Percentiles rank a stretch among this genome's conserved stretches.
These are phyloP conservation scores for Archivesica marissinica DNA, from an alignment of 1,140 invertebrate genomes.

Conservation along the genomic window DNA sequence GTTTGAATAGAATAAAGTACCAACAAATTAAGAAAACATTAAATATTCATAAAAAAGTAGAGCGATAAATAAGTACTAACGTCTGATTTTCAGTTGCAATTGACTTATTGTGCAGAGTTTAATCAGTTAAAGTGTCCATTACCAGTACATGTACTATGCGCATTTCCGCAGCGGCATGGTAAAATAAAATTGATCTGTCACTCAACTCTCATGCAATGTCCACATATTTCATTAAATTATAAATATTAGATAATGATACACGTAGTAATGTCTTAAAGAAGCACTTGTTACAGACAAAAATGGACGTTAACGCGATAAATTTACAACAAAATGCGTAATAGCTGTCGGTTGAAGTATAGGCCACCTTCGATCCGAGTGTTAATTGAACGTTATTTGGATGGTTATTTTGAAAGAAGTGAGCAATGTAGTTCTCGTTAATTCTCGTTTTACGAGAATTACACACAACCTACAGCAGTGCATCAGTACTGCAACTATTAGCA, in stretches of 20 bases:
- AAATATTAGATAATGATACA: conserved; percentile 14
- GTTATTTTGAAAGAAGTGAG: conserved; percentile 22
- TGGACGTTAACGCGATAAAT: conserved; percentile 7
- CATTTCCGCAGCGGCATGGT: neutral
- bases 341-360: conserved; percentile 6
- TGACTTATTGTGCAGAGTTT: too few relatives aligned
- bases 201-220: conserved; percentile 4
- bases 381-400: neutral
- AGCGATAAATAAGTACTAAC: too few relatives aligned
- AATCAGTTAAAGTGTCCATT: neutral
- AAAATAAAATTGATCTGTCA: conserved; percentile 16
- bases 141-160: neutral
- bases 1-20: too few relatives aligned
- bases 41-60: too few relatives aligned
- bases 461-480: neutral
- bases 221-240: conserved; percentile 21
- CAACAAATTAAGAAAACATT: too few relatives aligned
- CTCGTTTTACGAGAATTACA: neutral
- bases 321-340: neutral
- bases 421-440: neutral
- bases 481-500: conserved; percentile 1
- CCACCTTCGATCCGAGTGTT: neutral
- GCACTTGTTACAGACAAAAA: neutral
- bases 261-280: neutral
- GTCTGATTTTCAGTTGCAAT: neutral